phyloP scores from a whole-genome alignment of 2,888 invertebrate species.

The Melikaiella ostensackeni region DNA sequence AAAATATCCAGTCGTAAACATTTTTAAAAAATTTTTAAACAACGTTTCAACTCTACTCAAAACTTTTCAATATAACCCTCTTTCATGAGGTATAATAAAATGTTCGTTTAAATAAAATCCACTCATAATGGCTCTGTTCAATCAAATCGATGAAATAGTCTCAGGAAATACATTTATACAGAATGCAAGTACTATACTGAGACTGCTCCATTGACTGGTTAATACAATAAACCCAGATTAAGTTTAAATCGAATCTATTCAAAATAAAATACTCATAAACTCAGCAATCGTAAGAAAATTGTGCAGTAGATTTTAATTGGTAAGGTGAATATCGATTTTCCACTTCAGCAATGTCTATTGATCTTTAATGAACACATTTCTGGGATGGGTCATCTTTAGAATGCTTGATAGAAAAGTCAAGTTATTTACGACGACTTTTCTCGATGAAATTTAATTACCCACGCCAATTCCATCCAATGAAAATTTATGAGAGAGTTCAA shows the following conservation, averaged over 20 bases:
- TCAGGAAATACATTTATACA: neutral
- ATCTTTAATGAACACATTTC: slow-evolving; percentile 12
- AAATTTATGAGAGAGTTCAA: slow-evolving; percentile 25
- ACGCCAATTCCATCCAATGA: slow-evolving; percentile 8
- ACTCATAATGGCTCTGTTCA: neutral
- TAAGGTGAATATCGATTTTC: slow-evolving; percentile 2
- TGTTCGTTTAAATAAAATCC: no score
- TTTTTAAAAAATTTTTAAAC: no score
- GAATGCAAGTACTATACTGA: neutral
- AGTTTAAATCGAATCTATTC: neutral
- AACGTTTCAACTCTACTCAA: no score
- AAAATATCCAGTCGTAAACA: neutral
- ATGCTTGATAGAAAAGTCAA: slow-evolving; percentile 4
- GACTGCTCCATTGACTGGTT: neutral
- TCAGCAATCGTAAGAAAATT: neutral
- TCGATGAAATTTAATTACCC: slow-evolving; percentile 19
- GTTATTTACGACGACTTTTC: slow-evolving; percentile 21
- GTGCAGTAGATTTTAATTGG: neutral
- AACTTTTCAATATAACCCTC: no score
- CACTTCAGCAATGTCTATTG: neutral
- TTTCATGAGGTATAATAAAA: no score
- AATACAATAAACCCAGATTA: neutral
- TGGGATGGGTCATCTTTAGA: slow-evolving; percentile 13
- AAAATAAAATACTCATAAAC: neutral
- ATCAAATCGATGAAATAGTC: neutral